Evolutionary conservation across 1,140 invertebrate genomes (phyloP), one percentile per base, ranked within the genome.

Genomic region (Colletes latitarsis): DNA sequence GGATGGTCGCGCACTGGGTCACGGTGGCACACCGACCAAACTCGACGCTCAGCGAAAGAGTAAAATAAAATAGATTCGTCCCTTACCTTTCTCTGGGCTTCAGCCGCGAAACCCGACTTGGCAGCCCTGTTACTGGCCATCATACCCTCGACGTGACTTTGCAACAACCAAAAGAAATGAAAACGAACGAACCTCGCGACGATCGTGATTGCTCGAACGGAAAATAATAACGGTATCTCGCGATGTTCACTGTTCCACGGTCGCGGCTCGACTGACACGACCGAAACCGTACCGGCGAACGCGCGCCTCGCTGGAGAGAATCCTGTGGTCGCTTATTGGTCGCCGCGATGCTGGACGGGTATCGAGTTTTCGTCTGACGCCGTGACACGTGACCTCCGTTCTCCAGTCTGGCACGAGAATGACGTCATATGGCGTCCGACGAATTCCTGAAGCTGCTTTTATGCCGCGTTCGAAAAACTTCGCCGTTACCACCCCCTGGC

Each of bases 21-120:
- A 83, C 71, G 77, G 75, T 77, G 72, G 62, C 75, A 76, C 66
- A 76, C 66, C 64, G 58, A 77, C 3, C 67, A 41, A 19, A 14
- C 75, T 39, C 63, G 72, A 52, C 68, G 9, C 52, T 39, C 8
- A 4, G 46, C 19, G 0, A 9, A 41, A 77, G 46, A 52, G 46
- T 60, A 52, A 53, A 19, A 15, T 6, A 15, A 46, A 70, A 21
- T 0, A n/a, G 6, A 21, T n/a, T n/a, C 53, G 0, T 39, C 6
- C 5, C 53, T 80, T 93, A 98, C 98, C 95, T 98, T 98, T 91
- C 96, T 95, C 93, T 98, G 97, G 52, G 98, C 97, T 92, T 98
- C 98, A 53, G 97, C 97, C 81, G 98, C 98, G 94, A 98, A 98
- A 96, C 98, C 98, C 92, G 97, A 98, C 94, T 98, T 98, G 57